Evolutionary conservation across 64 coral and sea anemone genomes (phyloP).

Genomic region (Astreopora myriophthalma): DNA sequence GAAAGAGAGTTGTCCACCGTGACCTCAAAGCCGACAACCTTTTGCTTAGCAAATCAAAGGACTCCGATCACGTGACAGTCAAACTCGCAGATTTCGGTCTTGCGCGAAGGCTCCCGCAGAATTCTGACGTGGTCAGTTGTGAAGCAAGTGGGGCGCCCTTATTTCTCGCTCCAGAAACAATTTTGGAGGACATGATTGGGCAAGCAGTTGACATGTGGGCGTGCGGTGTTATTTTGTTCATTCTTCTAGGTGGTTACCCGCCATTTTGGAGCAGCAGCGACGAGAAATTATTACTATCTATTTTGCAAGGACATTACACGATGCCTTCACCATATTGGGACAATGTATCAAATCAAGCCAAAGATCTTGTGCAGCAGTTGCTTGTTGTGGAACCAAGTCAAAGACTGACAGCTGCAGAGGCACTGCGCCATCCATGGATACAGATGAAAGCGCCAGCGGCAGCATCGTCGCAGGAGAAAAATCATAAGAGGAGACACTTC

Average conservation of each 20-base stretch:
- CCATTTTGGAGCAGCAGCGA: conserved; percentile 92
- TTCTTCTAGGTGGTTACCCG: conserved; percentile 76
- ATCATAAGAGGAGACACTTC: conserved; percentile 55
- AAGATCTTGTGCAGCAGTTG: conserved; percentile 73
- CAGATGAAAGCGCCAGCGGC: background rate
- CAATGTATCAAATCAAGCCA: conserved; percentile 70
- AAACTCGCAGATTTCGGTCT: conserved; percentile 96
- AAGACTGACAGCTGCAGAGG: conserved; percentile 67
- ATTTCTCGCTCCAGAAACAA: conserved; percentile 93
- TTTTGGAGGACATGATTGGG: conserved; percentile 81
- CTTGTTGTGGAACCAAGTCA: conserved; percentile 55
- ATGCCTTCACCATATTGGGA: conserved; percentile 67
- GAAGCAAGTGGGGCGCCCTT: conserved; percentile 87
- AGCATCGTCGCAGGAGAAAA: background rate
- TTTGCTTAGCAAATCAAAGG: conserved; percentile 56
- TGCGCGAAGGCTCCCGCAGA: conserved; percentile 65
- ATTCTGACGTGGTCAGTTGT: conserved; percentile 80
- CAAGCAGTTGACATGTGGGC: conserved; percentile 91
- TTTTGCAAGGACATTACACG: conserved; percentile 73
- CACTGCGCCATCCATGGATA: conserved; percentile 87
- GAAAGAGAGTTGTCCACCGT: conserved; percentile 74
- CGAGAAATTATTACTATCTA: conserved; percentile 80
- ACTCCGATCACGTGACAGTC: conserved; percentile 44
- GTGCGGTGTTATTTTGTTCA: conserved; percentile 87
- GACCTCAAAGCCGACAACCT: conserved; percentile 95